Evolutionary conservation across 2,113 vertebrate genomes (phyloP).

Genomic region (Otis tarda): DNA sequence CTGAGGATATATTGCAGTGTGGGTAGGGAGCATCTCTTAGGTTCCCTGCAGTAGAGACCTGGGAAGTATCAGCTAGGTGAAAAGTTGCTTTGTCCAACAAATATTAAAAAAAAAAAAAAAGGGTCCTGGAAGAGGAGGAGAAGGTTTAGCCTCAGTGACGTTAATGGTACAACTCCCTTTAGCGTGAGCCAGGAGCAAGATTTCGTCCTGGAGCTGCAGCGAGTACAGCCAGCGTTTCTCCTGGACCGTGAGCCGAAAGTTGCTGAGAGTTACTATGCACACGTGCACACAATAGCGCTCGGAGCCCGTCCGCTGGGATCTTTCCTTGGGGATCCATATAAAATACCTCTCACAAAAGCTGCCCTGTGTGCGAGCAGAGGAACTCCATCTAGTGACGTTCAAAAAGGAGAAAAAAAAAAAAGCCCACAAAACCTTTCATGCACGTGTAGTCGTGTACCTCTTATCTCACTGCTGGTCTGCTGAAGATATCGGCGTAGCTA

Average conservation of each 20-base stretch:
- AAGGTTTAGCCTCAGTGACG: not conserved
- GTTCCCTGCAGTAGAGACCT: not conserved
- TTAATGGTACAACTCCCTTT: not conserved
- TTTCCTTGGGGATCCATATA: conserved; percentile 61
- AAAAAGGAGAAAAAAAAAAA: not conserved
- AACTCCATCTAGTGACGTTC: conserved; percentile 33
- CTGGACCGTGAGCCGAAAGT: not conserved
- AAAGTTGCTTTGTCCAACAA: not conserved
- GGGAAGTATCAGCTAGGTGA: not conserved
- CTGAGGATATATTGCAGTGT: not conserved
- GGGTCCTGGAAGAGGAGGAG: not conserved
- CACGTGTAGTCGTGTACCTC: not conserved
- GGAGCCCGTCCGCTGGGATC: not conserved
- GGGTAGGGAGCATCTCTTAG: not conserved
- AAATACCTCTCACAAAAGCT: conserved; percentile 58
- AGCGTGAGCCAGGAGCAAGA: not conserved
- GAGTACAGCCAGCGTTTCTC: not conserved
- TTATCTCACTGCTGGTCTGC: not conserved
- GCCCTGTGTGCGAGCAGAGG: conserved; percentile 31
- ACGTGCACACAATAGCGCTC: conserved; percentile 2
- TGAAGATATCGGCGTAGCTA: not conserved
- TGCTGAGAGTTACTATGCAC: not conserved
- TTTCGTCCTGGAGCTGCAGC: not conserved
- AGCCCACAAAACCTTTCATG: not conserved
- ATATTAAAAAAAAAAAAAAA: not conserved